These are phyloP conservation scores for Sminthopsis crassicaudata DNA, from an alignment of 2,113 vertebrate species.

Conservation along the genomic window DNA sequence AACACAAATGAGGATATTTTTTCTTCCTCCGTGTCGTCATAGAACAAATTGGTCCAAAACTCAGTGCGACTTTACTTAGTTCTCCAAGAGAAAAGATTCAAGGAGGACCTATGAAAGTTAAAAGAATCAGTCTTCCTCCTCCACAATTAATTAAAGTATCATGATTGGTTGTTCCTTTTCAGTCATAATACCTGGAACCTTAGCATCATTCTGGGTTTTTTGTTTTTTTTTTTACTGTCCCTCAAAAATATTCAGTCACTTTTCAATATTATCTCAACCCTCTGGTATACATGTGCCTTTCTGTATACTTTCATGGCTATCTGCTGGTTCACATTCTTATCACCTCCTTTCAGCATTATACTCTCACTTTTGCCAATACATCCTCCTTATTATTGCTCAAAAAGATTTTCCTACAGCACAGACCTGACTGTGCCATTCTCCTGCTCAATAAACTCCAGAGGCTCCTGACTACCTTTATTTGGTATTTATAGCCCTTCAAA, in stretches of 20 bases:
- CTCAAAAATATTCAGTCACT: neutral
- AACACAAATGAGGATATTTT: neutral
- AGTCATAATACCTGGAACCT: neutral
- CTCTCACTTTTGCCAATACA: neutral
- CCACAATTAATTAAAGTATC: neutral
- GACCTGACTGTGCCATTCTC: neutral
- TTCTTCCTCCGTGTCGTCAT: neutral
- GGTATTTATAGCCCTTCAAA: neutral
- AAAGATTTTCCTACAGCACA: neutral
- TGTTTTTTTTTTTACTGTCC: neutral
- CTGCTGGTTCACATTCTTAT: too few relatives aligned
- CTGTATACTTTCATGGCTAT: neutral
- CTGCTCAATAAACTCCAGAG: neutral
- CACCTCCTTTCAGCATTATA: too few relatives aligned
- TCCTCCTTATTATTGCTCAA: neutral
- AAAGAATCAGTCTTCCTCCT: too few relatives aligned
- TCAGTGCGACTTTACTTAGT: neutral
- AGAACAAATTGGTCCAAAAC: neutral
- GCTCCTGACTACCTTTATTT: neutral
- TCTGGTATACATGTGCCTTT: neutral
- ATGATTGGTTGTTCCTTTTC: neutral
- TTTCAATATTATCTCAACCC: neutral
- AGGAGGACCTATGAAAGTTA: neutral
- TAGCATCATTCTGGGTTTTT: neutral
- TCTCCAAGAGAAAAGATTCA: neutral